These are phyloP conservation scores for Odontomachus brunneus DNA, from an alignment of 1,140 invertebrate species.

Conservation along the genomic window DNA sequence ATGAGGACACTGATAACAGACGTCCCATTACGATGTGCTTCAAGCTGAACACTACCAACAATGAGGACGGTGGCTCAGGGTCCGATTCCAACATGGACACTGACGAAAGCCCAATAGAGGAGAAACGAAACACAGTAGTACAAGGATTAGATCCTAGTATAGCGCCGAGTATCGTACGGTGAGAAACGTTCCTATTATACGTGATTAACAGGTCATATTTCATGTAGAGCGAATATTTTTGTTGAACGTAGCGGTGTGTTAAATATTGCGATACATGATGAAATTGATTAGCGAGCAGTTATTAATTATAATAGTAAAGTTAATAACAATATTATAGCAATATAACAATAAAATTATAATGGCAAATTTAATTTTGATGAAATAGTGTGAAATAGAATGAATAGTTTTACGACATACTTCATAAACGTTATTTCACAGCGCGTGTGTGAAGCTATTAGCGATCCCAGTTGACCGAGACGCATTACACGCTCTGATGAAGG, in stretches of 20 bases:
- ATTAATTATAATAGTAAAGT: too few relatives aligned
- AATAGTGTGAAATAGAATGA: too few relatives aligned
- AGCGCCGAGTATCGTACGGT: constrained; percentile 82
- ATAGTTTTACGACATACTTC: too few relatives aligned
- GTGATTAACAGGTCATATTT: neutral
- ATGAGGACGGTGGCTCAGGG: constrained; percentile 79
- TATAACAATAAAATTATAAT: too few relatives aligned
- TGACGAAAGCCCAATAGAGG: constrained; percentile 77
- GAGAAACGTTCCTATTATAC: constrained; percentile 33
- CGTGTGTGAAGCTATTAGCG: constrained; percentile 90
- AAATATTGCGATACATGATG: neutral
- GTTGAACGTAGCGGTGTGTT: neutral
- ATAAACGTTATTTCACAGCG: constrained; percentile 79
- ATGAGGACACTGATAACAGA: constrained; percentile 93
- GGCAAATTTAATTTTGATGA: too few relatives aligned
- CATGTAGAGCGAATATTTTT: too few relatives aligned
- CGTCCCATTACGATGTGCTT: constrained; percentile 93
- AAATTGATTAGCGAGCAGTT: too few relatives aligned
- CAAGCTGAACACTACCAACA: constrained; percentile 74
- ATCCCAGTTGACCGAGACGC: constrained; percentile 91
- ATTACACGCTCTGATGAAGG: constrained; percentile 92
- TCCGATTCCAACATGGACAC: constrained; percentile 84
- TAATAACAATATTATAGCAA: too few relatives aligned
- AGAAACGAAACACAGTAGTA: constrained; percentile 79
- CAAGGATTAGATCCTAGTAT: constrained; percentile 82